Evolutionary conservation across 1,140 invertebrate species (phyloP).

Genomic region (Rhagoletis pomonella): DNA sequence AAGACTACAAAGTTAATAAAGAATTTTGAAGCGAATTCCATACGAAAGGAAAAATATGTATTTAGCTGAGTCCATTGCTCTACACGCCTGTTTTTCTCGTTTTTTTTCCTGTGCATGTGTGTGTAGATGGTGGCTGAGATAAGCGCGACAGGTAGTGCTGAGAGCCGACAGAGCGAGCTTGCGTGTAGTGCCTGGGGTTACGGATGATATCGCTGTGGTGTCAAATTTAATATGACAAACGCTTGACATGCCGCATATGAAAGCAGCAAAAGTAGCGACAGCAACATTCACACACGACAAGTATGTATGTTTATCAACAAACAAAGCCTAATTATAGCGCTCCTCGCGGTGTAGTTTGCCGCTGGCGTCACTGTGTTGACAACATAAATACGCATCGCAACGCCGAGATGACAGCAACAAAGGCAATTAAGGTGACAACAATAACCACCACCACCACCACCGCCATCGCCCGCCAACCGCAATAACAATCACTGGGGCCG

Average conservation of each 20-base stretch:
- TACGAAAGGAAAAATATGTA: conserved; percentile 7
- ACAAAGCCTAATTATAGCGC: neutral
- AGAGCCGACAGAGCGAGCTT: neutral
- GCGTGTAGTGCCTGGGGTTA: neutral
- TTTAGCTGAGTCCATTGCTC: neutral
- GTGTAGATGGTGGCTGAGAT: neutral
- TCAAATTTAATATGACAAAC: conserved; percentile 22
- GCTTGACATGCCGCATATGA: conserved; percentile 21
- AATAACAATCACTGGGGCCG: conserved; percentile 16
- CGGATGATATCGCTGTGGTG: neutral
- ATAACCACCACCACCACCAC: neutral
- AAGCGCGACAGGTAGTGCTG: neutral
- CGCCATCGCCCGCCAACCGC: neutral
- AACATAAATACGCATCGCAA: neutral
- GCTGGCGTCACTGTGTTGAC: neutral
- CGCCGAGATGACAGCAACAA: neutral
- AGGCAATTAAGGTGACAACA: neutral
- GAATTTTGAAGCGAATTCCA: neutral
- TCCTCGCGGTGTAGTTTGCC: neutral
- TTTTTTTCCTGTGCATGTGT: neutral
- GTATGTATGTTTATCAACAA: neutral
- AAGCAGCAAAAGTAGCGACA: neutral
- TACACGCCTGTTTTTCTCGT: neutral
- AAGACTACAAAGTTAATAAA: neutral
- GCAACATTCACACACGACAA: neutral